Evolutionary conservation across 2,113 vertebrate genomes (phyloP).

Genomic region (Crotalus horridus): DNA sequence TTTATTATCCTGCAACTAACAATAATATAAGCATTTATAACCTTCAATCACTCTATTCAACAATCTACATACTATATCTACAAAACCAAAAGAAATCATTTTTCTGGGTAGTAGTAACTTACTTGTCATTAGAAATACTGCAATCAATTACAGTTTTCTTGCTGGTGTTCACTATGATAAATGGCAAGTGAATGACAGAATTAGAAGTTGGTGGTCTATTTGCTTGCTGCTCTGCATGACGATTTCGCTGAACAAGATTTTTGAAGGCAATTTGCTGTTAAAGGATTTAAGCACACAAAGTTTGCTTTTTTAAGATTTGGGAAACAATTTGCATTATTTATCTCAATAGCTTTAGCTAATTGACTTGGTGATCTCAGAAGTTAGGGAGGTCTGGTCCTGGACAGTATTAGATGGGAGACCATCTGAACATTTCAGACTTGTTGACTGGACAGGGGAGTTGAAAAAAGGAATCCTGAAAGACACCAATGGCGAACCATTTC

Average conservation of each 20-base stretch:
- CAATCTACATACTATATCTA: not conserved
- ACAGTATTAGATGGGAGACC: not conserved
- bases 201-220: slow-evolving; percentile 89
- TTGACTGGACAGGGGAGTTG: not conserved
- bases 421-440: not conserved
- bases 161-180: slow-evolving; percentile 99
- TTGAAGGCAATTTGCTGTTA: slow-evolving; percentile 99
- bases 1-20: not conserved
- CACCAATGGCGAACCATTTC: not conserved
- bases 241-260: slow-evolving; percentile 95
- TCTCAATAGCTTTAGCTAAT: not conserved
- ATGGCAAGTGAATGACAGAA: slow-evolving; percentile 96
- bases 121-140: slow-evolving; percentile 99
- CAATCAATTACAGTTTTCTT: slow-evolving; percentile 99
- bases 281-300: not conserved
- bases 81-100: not conserved
- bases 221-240: slow-evolving; percentile 88
- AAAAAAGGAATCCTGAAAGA: not conserved
- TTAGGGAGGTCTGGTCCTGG: not conserved
- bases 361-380: not conserved
- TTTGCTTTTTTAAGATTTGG: not conserved
- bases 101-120: slow-evolving; percentile 45
- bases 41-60: not conserved
- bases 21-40: not conserved
- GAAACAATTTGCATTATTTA: not conserved